Evolutionary conservation across 2,113 vertebrate species (phyloP).

Genomic region (Salvelinus fontinalis): DNA sequence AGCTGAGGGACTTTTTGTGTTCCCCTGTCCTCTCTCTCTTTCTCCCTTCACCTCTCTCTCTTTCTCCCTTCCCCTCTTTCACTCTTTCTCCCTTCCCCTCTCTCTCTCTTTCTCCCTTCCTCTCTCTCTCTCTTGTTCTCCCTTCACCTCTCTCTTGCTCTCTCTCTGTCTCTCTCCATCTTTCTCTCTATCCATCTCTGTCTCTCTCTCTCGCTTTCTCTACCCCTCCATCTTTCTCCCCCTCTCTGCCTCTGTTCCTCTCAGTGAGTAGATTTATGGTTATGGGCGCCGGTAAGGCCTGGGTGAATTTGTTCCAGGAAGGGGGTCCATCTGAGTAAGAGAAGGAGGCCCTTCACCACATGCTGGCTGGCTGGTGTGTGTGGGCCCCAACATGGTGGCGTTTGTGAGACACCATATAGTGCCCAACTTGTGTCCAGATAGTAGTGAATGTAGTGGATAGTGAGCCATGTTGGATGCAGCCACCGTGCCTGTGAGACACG

Average conservation of each 20-base stretch:
- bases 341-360: neutral
- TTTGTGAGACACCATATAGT: neutral
- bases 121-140: conserved; percentile 8
- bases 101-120: conserved; percentile 25
- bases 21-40: conserved; percentile 10
- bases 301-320: conserved; percentile 54
- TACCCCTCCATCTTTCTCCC: neutral
- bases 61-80: neutral
- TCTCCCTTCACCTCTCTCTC: conserved; percentile 20
- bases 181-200: neutral
- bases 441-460: no score
- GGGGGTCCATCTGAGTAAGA: neutral
- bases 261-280: conserved; percentile 52
- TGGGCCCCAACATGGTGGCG: neutral
- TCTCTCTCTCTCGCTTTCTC: conserved; percentile 14
- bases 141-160: neutral
- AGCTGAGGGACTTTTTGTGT: conserved; percentile 6
- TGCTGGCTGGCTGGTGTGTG: neutral
- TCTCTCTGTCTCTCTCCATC: conserved; percentile 6
- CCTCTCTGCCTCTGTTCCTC: conserved; percentile 28
- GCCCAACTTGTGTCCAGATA: no score
- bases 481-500: no score
- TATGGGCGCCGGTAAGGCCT: conserved; percentile 40
- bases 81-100: rapidly evolving
- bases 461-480: no score